Evolutionary conservation across 2,888 invertebrate species (phyloP), one percentile per base, ranked within the genome.

Genomic region (Theodoxus fluviatilis): DNA sequence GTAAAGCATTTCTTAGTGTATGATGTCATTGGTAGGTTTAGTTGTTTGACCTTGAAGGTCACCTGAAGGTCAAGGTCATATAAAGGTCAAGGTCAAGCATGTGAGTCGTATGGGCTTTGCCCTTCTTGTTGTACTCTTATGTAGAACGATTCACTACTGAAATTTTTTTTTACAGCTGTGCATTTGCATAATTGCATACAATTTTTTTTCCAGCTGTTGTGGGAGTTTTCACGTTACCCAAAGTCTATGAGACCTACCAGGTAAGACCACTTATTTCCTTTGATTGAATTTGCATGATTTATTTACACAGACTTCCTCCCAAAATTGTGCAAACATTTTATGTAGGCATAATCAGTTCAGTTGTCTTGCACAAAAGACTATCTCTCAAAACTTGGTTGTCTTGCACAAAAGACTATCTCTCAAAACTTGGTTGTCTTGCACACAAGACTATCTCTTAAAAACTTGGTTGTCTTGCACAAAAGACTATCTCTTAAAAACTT

Each of bases 201-300:
- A n/a, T 67, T 65, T 75, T 63, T 72, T 76, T 90, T 90, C 18
- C 90, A 96, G 96, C 92, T 81, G 94, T 95, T 89, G 92, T 97
- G 83, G 93, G 94, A 80, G 90, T 96, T 81, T 98, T 98, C 91
- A 93, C 96, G 80, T 90, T 97, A 89, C 98, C 98, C 76, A 98
- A 97, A 90, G 93, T 97, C 67, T 87, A 87, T 74, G 87, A 88
- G 76, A 85, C 85, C 43, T 85, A 88, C 81, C 81, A 87, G 85
- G 85, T 85, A 73, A 77, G 80, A 64, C 28, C 15, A 6, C n/a
- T 25, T 61, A 15, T 59, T 31, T 65, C 33, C 38, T 6, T 7
- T 47, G 22, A 12, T 31, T 4, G 18, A 61, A n/a, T 33, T n/a
- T 65, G 52, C 38, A 15, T 37, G 22, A 28, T 15, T 61, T 33